phyloP scores from a whole-genome alignment of 2,113 vertebrate genomes.

The Lamprologus sp. region DNA sequence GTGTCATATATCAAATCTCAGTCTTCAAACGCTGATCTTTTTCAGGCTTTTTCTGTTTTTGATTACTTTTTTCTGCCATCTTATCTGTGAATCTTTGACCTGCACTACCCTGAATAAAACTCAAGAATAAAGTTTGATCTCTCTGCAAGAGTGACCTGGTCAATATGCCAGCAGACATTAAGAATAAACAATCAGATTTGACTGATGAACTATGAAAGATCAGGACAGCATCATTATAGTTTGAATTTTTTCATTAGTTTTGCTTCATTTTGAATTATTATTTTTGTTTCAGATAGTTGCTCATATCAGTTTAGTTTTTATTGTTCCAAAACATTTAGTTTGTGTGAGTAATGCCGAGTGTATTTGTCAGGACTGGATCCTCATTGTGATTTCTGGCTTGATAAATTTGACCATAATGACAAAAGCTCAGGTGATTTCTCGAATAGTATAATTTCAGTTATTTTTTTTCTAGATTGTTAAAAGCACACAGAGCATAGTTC shows the following conservation, averaged over 20 bases:
- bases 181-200: background rate
- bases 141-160: background rate
- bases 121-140: background rate
- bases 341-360: background rate
- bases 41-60: accelerated
- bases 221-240: background rate
- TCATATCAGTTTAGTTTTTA: background rate
- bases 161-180: background rate
- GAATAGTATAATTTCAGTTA: background rate
- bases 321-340: background rate
- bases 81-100: background rate
- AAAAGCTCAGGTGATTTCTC: background rate
- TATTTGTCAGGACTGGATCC: background rate
- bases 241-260: background rate
- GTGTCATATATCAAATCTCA: background rate
- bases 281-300: background rate
- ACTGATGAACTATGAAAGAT: background rate
- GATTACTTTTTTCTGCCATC: background rate
- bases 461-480: background rate
- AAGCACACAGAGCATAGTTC: background rate
- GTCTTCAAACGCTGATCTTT: background rate
- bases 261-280: background rate
- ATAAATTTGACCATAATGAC: background rate
- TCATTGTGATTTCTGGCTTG: background rate
- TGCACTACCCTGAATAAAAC: accelerated